Percentiles rank a stretch among this genome's conserved stretches.
Conservation (phyloP, 2,797 vertebrate species). For the Phoeniculus purpureus region DNA sequence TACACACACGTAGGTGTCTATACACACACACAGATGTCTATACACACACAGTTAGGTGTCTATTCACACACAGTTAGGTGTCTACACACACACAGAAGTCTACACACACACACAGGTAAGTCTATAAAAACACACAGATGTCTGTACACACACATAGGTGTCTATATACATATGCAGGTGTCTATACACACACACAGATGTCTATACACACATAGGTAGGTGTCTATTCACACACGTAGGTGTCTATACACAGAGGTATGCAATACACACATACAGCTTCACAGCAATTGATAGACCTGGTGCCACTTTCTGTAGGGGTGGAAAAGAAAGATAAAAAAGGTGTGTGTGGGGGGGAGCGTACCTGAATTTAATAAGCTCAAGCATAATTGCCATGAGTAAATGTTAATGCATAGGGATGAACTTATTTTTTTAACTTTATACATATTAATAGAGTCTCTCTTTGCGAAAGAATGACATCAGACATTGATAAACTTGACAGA, state of each 20-base stretch:
- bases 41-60: no score
- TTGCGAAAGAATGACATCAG: conserved; percentile 74
- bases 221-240: neutral
- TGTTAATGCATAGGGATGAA: conserved; percentile 74
- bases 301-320: neutral
- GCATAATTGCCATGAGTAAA: conserved; percentile 67
- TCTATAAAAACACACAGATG: no score
- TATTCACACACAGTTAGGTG: no score
- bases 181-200: no score
- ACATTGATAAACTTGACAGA: conserved; percentile 78
- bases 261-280: neutral
- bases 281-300: neutral
- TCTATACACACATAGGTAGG: neutral
- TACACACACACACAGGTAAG: no score
- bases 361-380: neutral
- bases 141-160: no score
- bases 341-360: neutral
- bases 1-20: no score
- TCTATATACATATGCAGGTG: no score
- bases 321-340: neutral
- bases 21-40: no score
- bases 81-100: no score
- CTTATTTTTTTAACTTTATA: conserved; percentile 66
- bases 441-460: conserved; percentile 75
- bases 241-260: neutral